These are phyloP conservation scores for Patella ulyssiponensis DNA, from an alignment of 2,888 invertebrate genomes.

Conservation along the genomic window DNA sequence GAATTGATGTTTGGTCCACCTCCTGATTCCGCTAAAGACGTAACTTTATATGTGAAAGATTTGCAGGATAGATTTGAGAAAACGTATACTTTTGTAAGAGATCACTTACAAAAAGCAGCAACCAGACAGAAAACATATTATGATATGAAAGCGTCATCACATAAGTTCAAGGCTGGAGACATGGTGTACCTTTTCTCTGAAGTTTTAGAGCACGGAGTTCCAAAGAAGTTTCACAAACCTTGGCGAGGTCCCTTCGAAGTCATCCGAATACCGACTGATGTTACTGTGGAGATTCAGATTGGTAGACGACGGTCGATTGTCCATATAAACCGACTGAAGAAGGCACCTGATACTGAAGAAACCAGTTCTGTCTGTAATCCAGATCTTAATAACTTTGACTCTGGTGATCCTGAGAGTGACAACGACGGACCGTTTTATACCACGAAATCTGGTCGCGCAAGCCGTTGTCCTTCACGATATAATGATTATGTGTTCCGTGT, in stretches of 20 bases:
- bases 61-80: slow-evolving; percentile 1
- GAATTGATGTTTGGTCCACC: slow-evolving; percentile 28
- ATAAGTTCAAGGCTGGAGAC: neutral
- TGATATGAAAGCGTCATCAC: neutral
- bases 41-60: neutral
- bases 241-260: slow-evolving; percentile 11
- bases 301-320: neutral
- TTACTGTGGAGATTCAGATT: slow-evolving; percentile 10
- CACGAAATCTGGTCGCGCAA: no score
- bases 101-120: neutral
- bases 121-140: slow-evolving; percentile 13
- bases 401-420: no score
- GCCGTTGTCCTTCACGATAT: no score
- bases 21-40: slow-evolving; percentile 1
- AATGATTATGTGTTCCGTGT: no score
- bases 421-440: no score
- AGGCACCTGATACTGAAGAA: no score
- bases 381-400: no score
- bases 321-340: neutral
- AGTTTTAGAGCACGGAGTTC: neutral
- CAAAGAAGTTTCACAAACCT: slow-evolving; percentile 9
- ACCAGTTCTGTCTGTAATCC: no score
- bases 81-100: neutral
- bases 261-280: neutral
- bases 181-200: slow-evolving; percentile 2